Evolutionary conservation across 2,797 vertebrate genomes (phyloP).

Genomic region (Sphenopsis melanotis): DNA sequence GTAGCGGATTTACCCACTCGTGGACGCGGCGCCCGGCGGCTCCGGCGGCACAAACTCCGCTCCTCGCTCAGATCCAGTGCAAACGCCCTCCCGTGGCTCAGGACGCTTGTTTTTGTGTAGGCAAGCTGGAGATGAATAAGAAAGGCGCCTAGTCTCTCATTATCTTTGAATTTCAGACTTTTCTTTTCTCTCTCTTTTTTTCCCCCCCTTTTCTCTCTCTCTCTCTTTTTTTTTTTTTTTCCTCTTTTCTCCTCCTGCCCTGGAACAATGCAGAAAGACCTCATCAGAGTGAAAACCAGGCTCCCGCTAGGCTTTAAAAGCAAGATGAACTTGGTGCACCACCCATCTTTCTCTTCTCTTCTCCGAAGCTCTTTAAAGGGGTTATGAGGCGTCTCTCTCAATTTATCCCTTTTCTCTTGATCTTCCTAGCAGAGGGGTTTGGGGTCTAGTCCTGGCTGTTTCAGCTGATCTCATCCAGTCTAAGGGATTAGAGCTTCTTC

Average conservation of each 20-base stretch:
- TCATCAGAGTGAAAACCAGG: constrained; percentile 61
- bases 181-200: neutral
- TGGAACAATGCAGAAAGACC: constrained; percentile 64
- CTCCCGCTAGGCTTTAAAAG: constrained; percentile 64
- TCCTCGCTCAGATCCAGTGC: constrained; percentile 76
- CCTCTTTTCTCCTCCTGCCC: constrained; percentile 44
- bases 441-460: constrained; percentile 73
- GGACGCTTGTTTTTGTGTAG: constrained; percentile 72
- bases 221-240: neutral
- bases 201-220: neutral
- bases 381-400: constrained; percentile 73
- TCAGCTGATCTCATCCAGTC: constrained; percentile 80
- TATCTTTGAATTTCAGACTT: constrained; percentile 60
- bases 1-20: constrained; percentile 73
- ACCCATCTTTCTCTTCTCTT: constrained; percentile 72
- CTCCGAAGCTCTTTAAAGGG: constrained; percentile 71
- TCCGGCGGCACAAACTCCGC: constrained; percentile 72
- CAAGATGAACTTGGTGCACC: constrained; percentile 70
- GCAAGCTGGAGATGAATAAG: constrained; percentile 66
- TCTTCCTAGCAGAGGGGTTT: constrained; percentile 76
- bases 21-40: constrained; percentile 71
- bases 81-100: constrained; percentile 76
- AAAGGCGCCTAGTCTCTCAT: constrained; percentile 60
- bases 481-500: constrained; percentile 84
- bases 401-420: constrained; percentile 78